Conservation (phyloP, 2,797 vertebrate genomes). For the Siniperca undulata region DNA sequence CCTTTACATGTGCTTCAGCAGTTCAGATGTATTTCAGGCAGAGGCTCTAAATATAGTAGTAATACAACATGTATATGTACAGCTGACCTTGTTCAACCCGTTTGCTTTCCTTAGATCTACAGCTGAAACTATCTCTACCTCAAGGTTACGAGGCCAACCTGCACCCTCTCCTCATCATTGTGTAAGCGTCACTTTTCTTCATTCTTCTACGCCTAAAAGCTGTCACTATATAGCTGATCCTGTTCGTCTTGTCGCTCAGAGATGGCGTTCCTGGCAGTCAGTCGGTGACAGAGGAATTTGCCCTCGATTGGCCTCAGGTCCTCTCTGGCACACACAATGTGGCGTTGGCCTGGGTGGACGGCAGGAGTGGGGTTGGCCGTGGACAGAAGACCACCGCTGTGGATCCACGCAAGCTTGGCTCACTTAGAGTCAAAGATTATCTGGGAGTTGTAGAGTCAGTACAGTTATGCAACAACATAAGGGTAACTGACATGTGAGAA, state of each 20-base stretch:
- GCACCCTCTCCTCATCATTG: conserved; percentile 87
- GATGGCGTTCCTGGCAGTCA: conserved; percentile 84
- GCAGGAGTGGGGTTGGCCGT: conserved; percentile 79
- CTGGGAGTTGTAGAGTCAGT: conserved; percentile 86
- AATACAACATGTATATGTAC: neutral
- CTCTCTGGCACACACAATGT: conserved; percentile 84
- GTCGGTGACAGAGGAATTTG: conserved; percentile 87
- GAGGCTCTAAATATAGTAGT: conserved; percentile 36
- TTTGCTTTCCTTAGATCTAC: conserved; percentile 81
- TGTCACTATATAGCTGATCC: conserved; percentile 28
- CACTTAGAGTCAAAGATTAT: conserved; percentile 86
- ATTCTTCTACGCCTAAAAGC: neutral
- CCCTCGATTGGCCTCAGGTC: conserved; percentile 86
- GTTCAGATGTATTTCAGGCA: conserved; percentile 15
- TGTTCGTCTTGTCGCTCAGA: conserved; percentile 70
- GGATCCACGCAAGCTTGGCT: conserved; percentile 83
- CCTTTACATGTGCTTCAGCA: conserved; percentile 31
- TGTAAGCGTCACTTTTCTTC: conserved; percentile 80
- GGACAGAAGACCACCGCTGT: conserved; percentile 81
- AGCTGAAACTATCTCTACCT: conserved; percentile 87
- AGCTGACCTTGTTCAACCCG: conserved; percentile 20
- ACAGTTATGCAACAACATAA: conserved; percentile 25
- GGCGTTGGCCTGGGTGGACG: conserved; percentile 87
- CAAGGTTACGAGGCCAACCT: conserved; percentile 85
- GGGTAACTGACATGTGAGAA: neutral